Conservation (phyloP, 23 tunicate genomes). For the Ascidia mentula region DNA sequence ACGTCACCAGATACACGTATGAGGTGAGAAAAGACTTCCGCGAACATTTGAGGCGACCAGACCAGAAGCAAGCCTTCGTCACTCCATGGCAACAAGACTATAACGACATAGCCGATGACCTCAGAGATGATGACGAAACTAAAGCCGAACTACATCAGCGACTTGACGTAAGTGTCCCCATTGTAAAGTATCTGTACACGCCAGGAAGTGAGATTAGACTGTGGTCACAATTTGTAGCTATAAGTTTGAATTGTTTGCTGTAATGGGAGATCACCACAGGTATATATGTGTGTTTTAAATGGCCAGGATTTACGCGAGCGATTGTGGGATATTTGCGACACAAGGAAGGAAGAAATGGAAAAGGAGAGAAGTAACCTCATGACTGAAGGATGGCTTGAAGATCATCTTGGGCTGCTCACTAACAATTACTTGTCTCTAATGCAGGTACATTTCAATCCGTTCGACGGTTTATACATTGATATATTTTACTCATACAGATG, state of each 20-base stretch:
- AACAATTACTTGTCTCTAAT: constrained; percentile 80
- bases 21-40: constrained; percentile 61
- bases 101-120: constrained; percentile 69
- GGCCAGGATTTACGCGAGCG: constrained; percentile 85
- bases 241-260: too few relatives aligned
- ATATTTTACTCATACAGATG: too few relatives aligned
- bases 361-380: constrained; percentile 59
- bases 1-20: constrained; percentile 44
- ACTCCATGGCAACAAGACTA: constrained; percentile 81
- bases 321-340: constrained; percentile 94
- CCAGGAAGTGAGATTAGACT: too few relatives aligned
- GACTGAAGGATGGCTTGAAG: constrained; percentile 88
- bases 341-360: constrained; percentile 88
- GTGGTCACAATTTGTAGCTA: too few relatives aligned
- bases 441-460: too few relatives aligned
- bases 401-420: constrained; percentile 83
- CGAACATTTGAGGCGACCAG: constrained; percentile 59
- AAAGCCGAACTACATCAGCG: constrained; percentile 90
- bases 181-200: too few relatives aligned
- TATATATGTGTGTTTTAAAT: too few relatives aligned
- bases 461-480: too few relatives aligned
- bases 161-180: constrained; percentile 55
- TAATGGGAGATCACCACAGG: too few relatives aligned
- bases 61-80: constrained; percentile 83
- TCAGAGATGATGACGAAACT: constrained; percentile 76